Conservation (phyloP, 1,140 invertebrate genomes). For the Orchestia grillus region DNA sequence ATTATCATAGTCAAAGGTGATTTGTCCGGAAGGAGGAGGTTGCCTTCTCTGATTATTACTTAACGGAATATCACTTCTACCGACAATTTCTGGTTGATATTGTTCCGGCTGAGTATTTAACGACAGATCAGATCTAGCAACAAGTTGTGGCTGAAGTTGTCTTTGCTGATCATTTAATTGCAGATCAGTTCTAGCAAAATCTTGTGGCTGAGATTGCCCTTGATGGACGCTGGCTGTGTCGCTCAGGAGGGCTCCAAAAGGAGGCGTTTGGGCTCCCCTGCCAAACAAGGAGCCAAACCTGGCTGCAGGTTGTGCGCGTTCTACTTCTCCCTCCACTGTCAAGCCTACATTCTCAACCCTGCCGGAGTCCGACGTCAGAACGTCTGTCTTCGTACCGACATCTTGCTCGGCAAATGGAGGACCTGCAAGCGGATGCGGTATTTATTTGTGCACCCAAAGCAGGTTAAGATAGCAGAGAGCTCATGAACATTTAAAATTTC, state of each 20-base stretch:
- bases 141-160: not conserved
- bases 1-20: not conserved
- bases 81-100: not conserved
- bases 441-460: not conserved
- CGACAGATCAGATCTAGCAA: no score
- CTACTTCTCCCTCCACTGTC: not conserved
- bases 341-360: not conserved
- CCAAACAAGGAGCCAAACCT: constrained; percentile 18
- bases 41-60: not conserved
- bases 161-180: not conserved
- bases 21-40: not conserved
- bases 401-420: not conserved
- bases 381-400: not conserved
- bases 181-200: not conserved
- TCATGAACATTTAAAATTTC: no score
- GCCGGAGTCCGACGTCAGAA: not conserved
- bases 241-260: not conserved
- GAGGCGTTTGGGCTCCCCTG: not conserved
- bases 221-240: not conserved
- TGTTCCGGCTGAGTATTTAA: no score
- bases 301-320: not conserved
- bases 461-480: not conserved
- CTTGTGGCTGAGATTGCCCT: not conserved
- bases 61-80: not conserved
- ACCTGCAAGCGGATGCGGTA: not conserved